These are phyloP conservation scores for Beroe forskalii DNA, from an alignment of 37 sponge, comb jelly and placozoan genomes.

Conservation along the genomic window DNA sequence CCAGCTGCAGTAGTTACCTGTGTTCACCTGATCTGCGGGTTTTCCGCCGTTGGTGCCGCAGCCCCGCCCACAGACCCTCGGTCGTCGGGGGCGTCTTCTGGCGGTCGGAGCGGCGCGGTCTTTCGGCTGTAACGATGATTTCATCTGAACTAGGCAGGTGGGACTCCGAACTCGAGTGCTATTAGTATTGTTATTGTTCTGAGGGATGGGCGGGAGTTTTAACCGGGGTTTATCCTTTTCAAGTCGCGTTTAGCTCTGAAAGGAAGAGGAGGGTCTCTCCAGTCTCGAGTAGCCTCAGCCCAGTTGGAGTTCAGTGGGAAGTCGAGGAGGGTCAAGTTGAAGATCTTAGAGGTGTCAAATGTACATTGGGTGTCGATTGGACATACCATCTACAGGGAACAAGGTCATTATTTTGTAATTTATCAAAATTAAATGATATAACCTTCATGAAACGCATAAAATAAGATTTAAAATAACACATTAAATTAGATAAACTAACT, in stretches of 20 bases:
- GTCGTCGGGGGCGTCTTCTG: neutral
- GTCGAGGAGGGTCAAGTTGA: neutral
- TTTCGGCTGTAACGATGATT: too few species aligned
- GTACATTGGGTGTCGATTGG: neutral
- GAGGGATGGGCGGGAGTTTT: neutral
- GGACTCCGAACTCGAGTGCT: too few species aligned
- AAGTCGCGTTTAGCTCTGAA: too few species aligned
- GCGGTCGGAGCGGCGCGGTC: too few species aligned
- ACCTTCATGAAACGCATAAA: too few species aligned
- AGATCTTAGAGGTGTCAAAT: neutral
- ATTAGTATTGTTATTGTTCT: too few species aligned
- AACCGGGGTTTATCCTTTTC: neutral
- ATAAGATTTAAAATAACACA: too few species aligned
- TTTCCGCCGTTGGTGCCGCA: neutral
- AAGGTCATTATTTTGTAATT: too few species aligned
- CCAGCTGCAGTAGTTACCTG: neutral
- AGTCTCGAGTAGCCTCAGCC: slow-evolving; percentile 8
- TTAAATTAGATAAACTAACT: too few species aligned
- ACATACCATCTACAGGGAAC: neutral
- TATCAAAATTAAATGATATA: too few species aligned
- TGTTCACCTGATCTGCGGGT: too few species aligned
- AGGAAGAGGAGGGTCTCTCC: neutral
- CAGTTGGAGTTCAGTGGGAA: neutral
- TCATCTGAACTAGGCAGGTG: too few species aligned
- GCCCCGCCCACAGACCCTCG: neutral